phyloP scores from a whole-genome alignment of 2,797 vertebrate species.

The Ciconia nigra region DNA sequence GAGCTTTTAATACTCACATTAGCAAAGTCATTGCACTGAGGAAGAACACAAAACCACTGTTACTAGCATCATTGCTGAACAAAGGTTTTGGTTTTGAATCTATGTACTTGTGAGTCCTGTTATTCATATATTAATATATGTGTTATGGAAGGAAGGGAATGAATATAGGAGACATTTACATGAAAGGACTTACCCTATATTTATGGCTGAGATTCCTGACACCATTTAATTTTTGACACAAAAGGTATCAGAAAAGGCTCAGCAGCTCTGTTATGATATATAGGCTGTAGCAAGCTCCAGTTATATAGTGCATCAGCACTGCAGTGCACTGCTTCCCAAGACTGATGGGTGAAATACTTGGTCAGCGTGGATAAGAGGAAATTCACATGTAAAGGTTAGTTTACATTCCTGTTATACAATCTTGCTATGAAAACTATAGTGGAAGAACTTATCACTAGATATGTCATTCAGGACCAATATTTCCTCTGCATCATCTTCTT shows the following conservation, averaged over 20 bases:
- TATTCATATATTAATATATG: background rate
- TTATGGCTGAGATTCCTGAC: constrained; percentile 11
- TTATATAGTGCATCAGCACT: background rate
- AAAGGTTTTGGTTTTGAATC: constrained; percentile 8
- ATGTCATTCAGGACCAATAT: background rate
- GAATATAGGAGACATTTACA: background rate
- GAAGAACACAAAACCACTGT: constrained; percentile 2
- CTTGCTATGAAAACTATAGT: background rate
- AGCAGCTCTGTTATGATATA: background rate
- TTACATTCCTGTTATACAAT: background rate
- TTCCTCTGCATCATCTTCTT: background rate
- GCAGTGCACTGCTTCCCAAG: background rate
- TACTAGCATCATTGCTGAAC: background rate
- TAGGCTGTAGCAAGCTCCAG: background rate
- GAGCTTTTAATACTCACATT: constrained; percentile 27
- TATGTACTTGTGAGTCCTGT: background rate
- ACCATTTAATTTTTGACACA: constrained; percentile 10
- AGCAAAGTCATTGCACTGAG: background rate
- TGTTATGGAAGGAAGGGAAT: background rate
- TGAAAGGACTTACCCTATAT: background rate
- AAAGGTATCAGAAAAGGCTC: background rate
- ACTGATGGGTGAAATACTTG: background rate
- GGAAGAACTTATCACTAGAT: background rate
- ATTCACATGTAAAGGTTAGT: background rate
- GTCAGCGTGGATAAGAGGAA: background rate